Conservation (phyloP, 1,140 invertebrate genomes). For the Anoplophora glabripennis region DNA sequence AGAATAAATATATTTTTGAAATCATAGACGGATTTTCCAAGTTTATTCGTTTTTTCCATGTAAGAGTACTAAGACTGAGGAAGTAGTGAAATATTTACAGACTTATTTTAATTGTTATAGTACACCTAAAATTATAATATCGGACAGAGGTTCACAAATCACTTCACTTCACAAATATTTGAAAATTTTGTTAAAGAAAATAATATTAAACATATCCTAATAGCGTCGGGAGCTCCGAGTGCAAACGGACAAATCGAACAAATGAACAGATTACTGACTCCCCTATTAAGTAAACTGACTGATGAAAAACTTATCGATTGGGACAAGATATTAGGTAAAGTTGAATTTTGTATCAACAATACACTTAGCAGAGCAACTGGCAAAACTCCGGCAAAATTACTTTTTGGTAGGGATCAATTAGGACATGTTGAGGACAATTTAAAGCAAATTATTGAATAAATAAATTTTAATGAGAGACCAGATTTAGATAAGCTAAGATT, state of each 20-base stretch:
- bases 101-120: slow-evolving; percentile 24
- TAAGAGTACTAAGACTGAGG: slow-evolving; percentile 15
- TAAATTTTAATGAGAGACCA: not conserved
- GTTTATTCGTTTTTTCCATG: too few relatives aligned
- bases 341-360: slow-evolving; percentile 39
- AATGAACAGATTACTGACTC: slow-evolving; percentile 28
- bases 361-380: slow-evolving; percentile 29
- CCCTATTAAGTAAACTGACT: slow-evolving; percentile 26
- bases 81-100: slow-evolving; percentile 25
- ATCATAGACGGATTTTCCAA: too few relatives aligned
- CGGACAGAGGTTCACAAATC: slow-evolving; percentile 28
- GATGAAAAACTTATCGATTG: slow-evolving; percentile 20
- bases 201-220: slow-evolving; percentile 21
- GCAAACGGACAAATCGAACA: slow-evolving; percentile 35
- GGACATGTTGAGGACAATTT: too few relatives aligned
- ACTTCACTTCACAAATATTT: slow-evolving; percentile 26
- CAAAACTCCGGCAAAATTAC: too few relatives aligned
- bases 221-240: slow-evolving; percentile 22
- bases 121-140: slow-evolving; percentile 19
- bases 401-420: too few relatives aligned
- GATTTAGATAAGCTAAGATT: not conserved
- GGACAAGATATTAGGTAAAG: slow-evolving; percentile 25
- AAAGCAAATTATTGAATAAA: too few relatives aligned
- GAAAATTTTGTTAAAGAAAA: slow-evolving; percentile 20
- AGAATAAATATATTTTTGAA: slow-evolving; percentile 30